These are phyloP conservation scores for Lates japonicus DNA, from an alignment of 2,797 vertebrate genomes.

Conservation along the genomic window DNA sequence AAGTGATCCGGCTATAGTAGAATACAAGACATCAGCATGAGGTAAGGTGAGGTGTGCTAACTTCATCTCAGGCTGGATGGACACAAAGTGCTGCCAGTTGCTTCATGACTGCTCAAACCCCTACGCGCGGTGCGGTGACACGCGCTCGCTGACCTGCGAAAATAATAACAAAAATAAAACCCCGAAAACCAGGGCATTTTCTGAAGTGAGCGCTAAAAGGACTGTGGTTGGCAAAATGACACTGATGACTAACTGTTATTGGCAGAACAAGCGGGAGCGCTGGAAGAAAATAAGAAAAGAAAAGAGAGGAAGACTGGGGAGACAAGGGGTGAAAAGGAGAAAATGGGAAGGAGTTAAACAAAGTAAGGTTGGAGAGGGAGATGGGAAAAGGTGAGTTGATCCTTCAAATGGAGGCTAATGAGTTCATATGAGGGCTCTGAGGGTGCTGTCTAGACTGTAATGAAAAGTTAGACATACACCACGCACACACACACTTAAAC, in stretches of 20 bases:
- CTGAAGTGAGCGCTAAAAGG: background rate
- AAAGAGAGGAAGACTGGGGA: constrained; percentile 1
- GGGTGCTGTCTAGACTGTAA: constrained; percentile 60
- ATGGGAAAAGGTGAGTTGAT: constrained; percentile 51
- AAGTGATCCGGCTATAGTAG: background rate
- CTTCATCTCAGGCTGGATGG: background rate
- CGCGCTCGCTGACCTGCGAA: background rate
- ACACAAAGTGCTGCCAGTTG: background rate
- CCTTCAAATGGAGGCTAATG: constrained; percentile 68
- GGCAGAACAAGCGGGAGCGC: background rate
- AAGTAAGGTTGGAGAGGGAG: constrained; percentile 26
- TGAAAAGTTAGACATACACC: constrained; percentile 53
- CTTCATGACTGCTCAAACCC: background rate
- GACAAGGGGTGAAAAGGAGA: constrained; percentile 7
- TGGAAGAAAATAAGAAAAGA: constrained; percentile 20
- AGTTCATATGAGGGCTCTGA: constrained; percentile 60
- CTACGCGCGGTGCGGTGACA: too few species aligned
- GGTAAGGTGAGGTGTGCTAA: background rate
- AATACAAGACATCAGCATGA: background rate
- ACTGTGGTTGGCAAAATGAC: background rate
- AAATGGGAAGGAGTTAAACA: constrained; percentile 16
- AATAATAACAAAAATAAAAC: background rate
- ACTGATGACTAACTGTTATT: background rate
- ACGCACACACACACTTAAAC: constrained; percentile 12
- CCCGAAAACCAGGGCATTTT: background rate